phyloP scores from a whole-genome alignment of 2,888 invertebrate species.

The Camponotus fellah region DNA sequence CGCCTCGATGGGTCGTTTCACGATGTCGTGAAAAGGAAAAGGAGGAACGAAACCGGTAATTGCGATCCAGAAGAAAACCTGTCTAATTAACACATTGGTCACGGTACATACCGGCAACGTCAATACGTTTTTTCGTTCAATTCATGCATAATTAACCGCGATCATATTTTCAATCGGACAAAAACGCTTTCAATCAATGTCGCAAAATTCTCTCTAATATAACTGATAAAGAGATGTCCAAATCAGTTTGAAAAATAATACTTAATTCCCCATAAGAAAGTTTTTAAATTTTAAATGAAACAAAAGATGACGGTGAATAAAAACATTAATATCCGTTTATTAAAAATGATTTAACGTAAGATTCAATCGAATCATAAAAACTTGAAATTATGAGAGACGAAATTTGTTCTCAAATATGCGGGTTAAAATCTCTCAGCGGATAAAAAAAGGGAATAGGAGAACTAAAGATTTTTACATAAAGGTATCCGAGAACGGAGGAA shows the following conservation, averaged over 20 bases:
- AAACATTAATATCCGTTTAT: neutral
- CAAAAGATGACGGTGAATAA: neutral
- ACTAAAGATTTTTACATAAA: slow-evolving; percentile 49
- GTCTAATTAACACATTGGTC: slow-evolving; percentile 55
- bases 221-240: neutral
- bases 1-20: slow-evolving; percentile 63
- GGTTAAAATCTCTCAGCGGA: slow-evolving; percentile 15
- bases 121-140: slow-evolving; percentile 29
- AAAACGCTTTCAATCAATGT: neutral
- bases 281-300: slow-evolving; percentile 9
- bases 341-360: neutral
- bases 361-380: slow-evolving; percentile 31
- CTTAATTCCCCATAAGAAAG: neutral
- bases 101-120: slow-evolving; percentile 40
- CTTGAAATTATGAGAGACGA: neutral
- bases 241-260: slow-evolving; percentile 23
- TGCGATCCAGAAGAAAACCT: slow-evolving; percentile 47
- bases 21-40: slow-evolving; percentile 48
- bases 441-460: slow-evolving; percentile 14
- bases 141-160: slow-evolving; percentile 17
- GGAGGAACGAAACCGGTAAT: slow-evolving; percentile 37
- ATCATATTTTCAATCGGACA: neutral
- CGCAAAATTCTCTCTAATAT: neutral
- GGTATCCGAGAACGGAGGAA: slow-evolving; percentile 4
- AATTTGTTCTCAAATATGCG: slow-evolving; percentile 21